Conservation (phyloP, 2,888 invertebrate species). For the Urechis unicinctus region DNA sequence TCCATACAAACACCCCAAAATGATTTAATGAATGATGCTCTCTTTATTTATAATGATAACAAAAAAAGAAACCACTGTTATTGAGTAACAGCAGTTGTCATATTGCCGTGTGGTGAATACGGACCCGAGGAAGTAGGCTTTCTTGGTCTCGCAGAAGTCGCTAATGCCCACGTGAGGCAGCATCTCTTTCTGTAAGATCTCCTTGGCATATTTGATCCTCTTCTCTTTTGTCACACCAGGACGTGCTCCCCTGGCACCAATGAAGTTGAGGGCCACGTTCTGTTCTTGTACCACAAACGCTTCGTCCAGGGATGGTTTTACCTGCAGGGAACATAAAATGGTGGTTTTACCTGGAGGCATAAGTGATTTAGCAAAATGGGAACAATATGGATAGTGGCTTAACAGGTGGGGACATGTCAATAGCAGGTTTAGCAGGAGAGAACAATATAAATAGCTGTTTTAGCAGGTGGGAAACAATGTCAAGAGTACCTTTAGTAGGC, state of each 20-base stretch:
- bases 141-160: slow-evolving; percentile 99
- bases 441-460: no score
- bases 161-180: slow-evolving; percentile 98
- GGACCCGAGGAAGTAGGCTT: slow-evolving; percentile 89
- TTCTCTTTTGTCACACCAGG: slow-evolving; percentile 99
- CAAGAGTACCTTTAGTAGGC: no score
- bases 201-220: slow-evolving; percentile 96
- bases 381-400: not conserved
- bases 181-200: slow-evolving; percentile 99
- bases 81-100: no score
- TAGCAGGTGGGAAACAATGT: no score
- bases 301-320: slow-evolving; percentile 97
- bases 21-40: not conserved
- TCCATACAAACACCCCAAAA: not conserved
- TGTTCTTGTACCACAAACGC: slow-evolving; percentile 99
- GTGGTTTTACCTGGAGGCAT: no score
- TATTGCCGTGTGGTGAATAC: no score
- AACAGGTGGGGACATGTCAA: not conserved
- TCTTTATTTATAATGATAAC: not conserved
- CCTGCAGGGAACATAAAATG: slow-evolving; percentile 36
- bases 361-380: no score
- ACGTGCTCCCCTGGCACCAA: slow-evolving; percentile 92
- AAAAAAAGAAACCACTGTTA: not conserved
- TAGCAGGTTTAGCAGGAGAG: no score
- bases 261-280: slow-evolving; percentile 93